Evolutionary conservation across 2,113 vertebrate species (phyloP).

Genomic region (Nesoenas mayeri): DNA sequence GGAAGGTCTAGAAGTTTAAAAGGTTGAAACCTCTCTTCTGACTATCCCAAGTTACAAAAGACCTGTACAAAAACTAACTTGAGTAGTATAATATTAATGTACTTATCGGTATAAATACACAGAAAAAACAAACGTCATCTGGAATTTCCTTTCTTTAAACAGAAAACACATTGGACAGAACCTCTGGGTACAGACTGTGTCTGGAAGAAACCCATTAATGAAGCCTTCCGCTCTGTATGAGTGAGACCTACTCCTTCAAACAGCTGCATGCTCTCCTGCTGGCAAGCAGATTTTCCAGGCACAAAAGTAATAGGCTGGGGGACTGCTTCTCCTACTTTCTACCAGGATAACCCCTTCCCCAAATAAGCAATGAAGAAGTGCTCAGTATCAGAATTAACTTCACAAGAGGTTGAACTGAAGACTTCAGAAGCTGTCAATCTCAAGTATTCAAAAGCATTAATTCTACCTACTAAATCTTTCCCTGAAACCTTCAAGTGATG

Average conservation of each 20-base stretch:
- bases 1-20: neutral
- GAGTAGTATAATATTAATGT: neutral
- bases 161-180: neutral
- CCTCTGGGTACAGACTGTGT: neutral
- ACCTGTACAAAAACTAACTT: neutral
- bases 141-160: neutral
- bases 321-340: neutral
- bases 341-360: neutral
- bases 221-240: neutral
- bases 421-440: neutral
- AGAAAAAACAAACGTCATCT: neutral
- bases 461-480: neutral
- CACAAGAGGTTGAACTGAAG: neutral
- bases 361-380: neutral
- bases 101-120: neutral
- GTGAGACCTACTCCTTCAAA: neutral
- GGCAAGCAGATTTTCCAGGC: neutral
- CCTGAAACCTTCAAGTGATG: neutral
- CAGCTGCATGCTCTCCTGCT: neutral
- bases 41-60: neutral
- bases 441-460: neutral
- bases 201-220: neutral
- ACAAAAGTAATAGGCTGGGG: neutral
- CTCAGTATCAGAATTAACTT: neutral
- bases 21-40: neutral